Percentiles rank a stretch among this genome's conserved stretches.
These are phyloP conservation scores for Odontophorus gujanensis DNA, from an alignment of 2,113 vertebrate species.

Conservation along the genomic window DNA sequence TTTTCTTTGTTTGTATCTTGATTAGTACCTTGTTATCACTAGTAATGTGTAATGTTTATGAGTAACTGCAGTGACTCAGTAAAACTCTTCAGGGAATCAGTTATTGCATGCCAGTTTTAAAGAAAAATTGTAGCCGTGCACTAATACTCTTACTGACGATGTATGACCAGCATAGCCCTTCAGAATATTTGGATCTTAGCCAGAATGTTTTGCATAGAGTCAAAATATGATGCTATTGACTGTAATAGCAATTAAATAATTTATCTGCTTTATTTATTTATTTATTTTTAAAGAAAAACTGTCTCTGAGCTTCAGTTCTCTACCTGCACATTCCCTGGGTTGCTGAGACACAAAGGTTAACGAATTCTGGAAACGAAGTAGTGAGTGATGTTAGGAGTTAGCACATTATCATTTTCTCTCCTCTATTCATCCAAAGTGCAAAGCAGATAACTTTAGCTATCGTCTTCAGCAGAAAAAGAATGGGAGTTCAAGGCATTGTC, in stretches of 20 bases:
- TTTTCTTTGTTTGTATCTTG: background rate
- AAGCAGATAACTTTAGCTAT: background rate
- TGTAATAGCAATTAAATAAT: background rate
- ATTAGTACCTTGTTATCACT: background rate
- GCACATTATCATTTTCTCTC: background rate
- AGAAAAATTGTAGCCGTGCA: background rate
- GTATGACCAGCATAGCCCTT: background rate
- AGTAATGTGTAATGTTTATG: background rate
- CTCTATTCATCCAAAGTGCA: background rate
- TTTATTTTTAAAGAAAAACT: background rate
- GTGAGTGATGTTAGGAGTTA: background rate
- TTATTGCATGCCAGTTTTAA: background rate
- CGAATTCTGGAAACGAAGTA: background rate
- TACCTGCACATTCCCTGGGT: background rate
- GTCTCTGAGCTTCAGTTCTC: background rate
- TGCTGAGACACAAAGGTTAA: background rate
- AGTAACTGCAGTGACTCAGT: background rate
- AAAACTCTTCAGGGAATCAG: background rate
- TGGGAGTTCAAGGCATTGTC: conserved; percentile 14
- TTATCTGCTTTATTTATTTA: background rate
- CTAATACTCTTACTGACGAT: background rate
- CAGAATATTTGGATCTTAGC: background rate
- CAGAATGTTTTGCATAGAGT: background rate
- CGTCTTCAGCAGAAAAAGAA: background rate
- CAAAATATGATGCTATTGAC: background rate